Base-by-base conservation (phyloP, 2,113 vertebrate genomes). In the Sprattus sprattus region DNA sequence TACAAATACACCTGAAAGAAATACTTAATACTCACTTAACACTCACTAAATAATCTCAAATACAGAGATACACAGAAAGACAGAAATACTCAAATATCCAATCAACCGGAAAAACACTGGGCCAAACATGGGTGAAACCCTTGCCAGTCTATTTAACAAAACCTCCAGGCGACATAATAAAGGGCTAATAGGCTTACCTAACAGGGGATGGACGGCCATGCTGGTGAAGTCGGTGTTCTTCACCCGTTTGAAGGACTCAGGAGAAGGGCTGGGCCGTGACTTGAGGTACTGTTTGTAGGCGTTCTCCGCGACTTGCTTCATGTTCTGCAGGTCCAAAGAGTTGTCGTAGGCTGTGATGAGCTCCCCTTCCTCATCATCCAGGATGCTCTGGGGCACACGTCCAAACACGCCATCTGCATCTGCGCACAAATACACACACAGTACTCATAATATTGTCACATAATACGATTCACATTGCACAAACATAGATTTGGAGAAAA, bases 281-380 rank as follows among this genome's bases (percentile, higher is more conserved):
- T 97, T 97, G 85, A 97, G 90, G 82, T 99, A 99, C 89, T 99
- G 98, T 90, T 96, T 97, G 87, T 97, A 98, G 7, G 97, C 97
- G 0, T 99, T 99, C 89, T 96, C 94, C 0, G 98, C 95, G 0
- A 98, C 87, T 0, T 89, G 95, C 1, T 91, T 93, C 64, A 98
- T 92, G 90, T 95, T 96, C 85, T 93, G 91, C 86, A 99, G 95
- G 57, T 99, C 98, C 89, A 95, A 90, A 0, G 96, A 97, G 8
- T 93, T 93, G 75, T 95, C 93, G 0, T 96, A 96, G 81, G 95
- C 89, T 0, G 93, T 92, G 82, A 94, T 90, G 81, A 99, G 93
- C 87, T 96, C 91, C 0, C 95, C 87, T 3, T 97, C 95, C 91
- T 98, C 98, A 0, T 99, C 98, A 0, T 99, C 98, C 82, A 99